These are phyloP conservation scores for Cheiracanthium punctorium DNA, from an alignment of 2,888 invertebrate species.

Conservation along the genomic window DNA sequence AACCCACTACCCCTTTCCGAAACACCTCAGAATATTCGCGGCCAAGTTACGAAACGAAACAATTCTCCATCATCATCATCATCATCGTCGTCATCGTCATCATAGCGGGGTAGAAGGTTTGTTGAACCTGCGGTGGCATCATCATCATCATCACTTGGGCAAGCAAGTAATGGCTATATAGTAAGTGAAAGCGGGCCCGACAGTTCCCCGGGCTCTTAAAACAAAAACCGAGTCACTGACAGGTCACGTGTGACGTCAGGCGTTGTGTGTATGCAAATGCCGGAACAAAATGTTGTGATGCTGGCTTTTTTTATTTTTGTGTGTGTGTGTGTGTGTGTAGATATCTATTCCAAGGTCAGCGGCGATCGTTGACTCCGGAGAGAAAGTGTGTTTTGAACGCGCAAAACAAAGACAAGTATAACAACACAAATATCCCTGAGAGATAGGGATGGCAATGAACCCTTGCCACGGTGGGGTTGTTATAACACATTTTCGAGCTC, in stretches of 20 bases:
- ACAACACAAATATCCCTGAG: not conserved
- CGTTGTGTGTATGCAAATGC: not conserved
- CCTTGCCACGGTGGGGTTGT: not conserved
- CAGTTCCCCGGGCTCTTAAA: slow-evolving; percentile 1
- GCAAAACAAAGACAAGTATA: not conserved
- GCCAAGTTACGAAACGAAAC: too few relatives aligned
- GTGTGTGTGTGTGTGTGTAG: too few relatives aligned
- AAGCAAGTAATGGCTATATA: too few relatives aligned
- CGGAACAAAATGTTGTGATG: not conserved
- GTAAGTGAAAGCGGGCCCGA: slow-evolving; percentile 21
- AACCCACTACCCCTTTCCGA: not conserved
- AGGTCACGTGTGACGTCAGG: slow-evolving; percentile 59
- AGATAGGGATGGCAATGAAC: not conserved
- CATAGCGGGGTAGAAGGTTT: not conserved
- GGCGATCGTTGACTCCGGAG: not conserved
- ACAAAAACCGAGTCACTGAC: slow-evolving; percentile 41
- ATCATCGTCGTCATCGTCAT: not conserved
- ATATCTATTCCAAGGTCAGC: not conserved
- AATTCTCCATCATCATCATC: too few relatives aligned
- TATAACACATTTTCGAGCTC: not conserved
- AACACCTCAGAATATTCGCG: not conserved
- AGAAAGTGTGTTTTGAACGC: slow-evolving; percentile 2
- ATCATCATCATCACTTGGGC: not conserved
- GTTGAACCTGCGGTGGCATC: not conserved
- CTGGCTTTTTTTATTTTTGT: too few relatives aligned